Evolutionary conservation across 2,888 invertebrate species (phyloP), one percentile per base, ranked within the genome.

Genomic region (Drosophila formosana): DNA sequence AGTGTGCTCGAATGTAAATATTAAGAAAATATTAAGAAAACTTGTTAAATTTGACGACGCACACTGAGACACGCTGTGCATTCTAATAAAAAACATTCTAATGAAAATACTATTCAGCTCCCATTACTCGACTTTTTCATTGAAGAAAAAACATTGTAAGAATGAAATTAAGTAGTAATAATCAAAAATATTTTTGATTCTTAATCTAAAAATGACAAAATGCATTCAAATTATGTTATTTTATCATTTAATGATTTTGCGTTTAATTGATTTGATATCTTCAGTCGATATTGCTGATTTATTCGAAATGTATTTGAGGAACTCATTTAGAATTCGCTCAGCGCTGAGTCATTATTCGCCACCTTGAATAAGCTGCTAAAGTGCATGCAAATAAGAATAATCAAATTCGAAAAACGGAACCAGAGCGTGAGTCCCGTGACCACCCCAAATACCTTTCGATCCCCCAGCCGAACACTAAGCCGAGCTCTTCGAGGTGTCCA

Each of bases 241-340:
- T 37, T n/a, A n/a, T n/a, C 18, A 18, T 18, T 18, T 18, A 18
- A 1, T 18, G 18, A 18, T 18, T 18, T 18, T 18, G 18, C 18
- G 18, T n/a, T 37, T 37, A n/a, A 37, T n/a, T 37, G n/a, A n/a
- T 37, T 18, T 18, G 18, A 18, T 37, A 4, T 11, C 41, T 34
- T 6, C 9, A 13, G 46, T 37, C 41, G 52, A 47, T 53, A 46
- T 37, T 46, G 37, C 45, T 58, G 45, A 65, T 58, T 72, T 30
- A 39, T 45, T 45, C 25, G 8, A 0, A 45, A 32, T 39, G 28
- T 57, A 57, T 73, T 55, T 45, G 66, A 41, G 61, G 53, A 62
- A 41, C 71, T 72, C 75, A 80, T 85, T 82, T 70, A 61, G 80
- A 68, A 75, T 80, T 72, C 66, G 76, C 76, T 72, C 62, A 72